Percentiles rank a stretch among this genome's conserved stretches.
Evolutionary conservation across 2,888 invertebrate genomes (phyloP).

Genomic region (Anagyrus pseudococci): DNA sequence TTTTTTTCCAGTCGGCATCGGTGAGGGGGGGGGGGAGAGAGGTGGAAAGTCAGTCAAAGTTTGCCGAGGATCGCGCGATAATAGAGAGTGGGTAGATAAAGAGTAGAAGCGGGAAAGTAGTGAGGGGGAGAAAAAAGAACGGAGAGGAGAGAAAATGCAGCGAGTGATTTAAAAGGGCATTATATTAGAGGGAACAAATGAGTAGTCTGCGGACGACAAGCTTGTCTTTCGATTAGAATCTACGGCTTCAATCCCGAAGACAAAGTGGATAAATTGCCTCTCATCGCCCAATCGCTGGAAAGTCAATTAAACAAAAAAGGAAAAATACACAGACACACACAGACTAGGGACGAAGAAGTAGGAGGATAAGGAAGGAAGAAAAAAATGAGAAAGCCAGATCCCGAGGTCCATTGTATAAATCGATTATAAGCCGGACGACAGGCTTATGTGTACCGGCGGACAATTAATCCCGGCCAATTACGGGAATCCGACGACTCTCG

Average conservation of each 20-base stretch:
- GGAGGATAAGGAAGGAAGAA: slow-evolving; percentile 3
- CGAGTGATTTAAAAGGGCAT: slow-evolving; percentile 29
- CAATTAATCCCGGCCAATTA: slow-evolving; percentile 34
- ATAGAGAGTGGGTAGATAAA: no score
- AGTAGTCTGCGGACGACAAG: slow-evolving; percentile 35
- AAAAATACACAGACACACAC: slow-evolving; percentile 6
- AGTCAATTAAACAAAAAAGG: slow-evolving; percentile 32
- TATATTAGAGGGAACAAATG: slow-evolving; percentile 33
- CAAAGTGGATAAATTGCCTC: slow-evolving; percentile 52
- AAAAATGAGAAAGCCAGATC: slow-evolving; percentile 4
- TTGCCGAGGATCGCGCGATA: no score
- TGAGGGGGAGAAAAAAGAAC: not conserved
- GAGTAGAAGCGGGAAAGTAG: not conserved
- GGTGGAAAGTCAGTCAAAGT: no score
- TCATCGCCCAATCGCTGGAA: slow-evolving; percentile 15
- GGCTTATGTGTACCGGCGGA: not conserved
- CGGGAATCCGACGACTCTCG: slow-evolving; percentile 13
- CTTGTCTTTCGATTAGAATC: slow-evolving; percentile 49
- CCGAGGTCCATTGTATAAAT: slow-evolving; percentile 16
- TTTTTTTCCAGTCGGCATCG: no score
- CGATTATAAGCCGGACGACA: slow-evolving; percentile 23
- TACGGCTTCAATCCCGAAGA: slow-evolving; percentile 46
- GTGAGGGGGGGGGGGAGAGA: not conserved
- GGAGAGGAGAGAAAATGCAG: not conserved
- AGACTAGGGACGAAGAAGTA: not conserved